Base-by-base conservation (phyloP, 2,888 invertebrate genomes). In the Nymphalis c-album region DNA sequence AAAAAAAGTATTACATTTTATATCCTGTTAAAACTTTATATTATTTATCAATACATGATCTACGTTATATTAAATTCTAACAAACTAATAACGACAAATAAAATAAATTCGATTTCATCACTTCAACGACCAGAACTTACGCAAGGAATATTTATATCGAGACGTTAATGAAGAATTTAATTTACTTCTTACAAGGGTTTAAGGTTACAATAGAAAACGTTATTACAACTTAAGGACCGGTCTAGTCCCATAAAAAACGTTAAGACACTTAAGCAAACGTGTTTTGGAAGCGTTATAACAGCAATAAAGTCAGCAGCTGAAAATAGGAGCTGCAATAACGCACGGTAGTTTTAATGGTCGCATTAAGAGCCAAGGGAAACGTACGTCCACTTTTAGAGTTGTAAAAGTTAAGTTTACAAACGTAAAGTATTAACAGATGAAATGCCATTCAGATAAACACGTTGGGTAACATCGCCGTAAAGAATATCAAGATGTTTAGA, bases 281-380 rank as follows among this genome's bases (percentile, higher is more conserved):
- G 76, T 76, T 77, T 74, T 71, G 69, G 69, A 64, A 69, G 72
- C 67, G 75, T 74, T 76, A 75, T 79, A 77, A 80, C 78, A 76
- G 69, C 77, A 74, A 76, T 80, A 77, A 80, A 74, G 72, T 63
- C 68, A 73, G 50, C 69, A 80, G 58, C 71, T 77, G 59, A 72
- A 83, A 85, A 84, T 86, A 87, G 84, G 84, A 77, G 75, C 64
- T 73, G 77, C 77, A 76, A 76, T 74, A 79, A 81, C 80, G 80
- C 80, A 78, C 80, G 76, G 80, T 77, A 79, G 80, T 79, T 81
- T 79, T 84, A 67, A 84, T 78, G 73, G 78, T 67, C 73, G 74
- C 82, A 84, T 85, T 82, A 80, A 79, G 77, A 69, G 78, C 20
- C 78, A 66, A 68, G 58, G 63, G 68, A 74, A 77, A 78, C 73